These are phyloP conservation scores for Cantharis rufa DNA, from an alignment of 2,888 invertebrate genomes.

Conservation along the genomic window DNA sequence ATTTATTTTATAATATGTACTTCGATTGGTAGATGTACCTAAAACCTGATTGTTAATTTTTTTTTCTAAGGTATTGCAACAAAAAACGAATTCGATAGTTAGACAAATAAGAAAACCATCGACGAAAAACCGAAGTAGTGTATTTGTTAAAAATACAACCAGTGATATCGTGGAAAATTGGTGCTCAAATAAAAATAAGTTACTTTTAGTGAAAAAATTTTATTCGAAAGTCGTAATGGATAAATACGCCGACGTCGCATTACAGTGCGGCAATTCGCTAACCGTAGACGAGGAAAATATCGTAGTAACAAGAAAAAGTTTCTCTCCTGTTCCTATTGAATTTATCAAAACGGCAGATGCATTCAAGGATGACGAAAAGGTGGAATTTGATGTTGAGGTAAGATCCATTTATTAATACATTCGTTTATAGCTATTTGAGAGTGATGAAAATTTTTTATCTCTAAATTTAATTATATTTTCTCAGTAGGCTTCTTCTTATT, in stretches of 20 bases:
- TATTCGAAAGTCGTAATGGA: not conserved
- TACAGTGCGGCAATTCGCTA: slow-evolving; percentile 39
- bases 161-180: not conserved
- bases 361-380: not conserved
- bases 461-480: not conserved
- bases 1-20: not conserved
- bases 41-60: not conserved
- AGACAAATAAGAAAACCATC: not conserved
- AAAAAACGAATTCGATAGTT: not conserved
- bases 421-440: not conserved
- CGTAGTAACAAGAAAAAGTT: slow-evolving; percentile 37
- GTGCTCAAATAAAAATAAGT: not conserved
- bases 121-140: not conserved
- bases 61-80: not conserved
- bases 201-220: not conserved
- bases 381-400: not conserved
- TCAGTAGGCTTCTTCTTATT: not conserved
- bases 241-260: slow-evolving; percentile 4
- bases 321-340: slow-evolving; percentile 30
- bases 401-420: not conserved
- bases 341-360: not conserved
- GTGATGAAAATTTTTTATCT: not conserved
- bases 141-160: not conserved
- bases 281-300: slow-evolving; percentile 43
- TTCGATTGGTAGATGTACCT: no score